These are phyloP conservation scores for Zygaena filipendulae DNA, from an alignment of 2,888 invertebrate genomes.

Conservation along the genomic window DNA sequence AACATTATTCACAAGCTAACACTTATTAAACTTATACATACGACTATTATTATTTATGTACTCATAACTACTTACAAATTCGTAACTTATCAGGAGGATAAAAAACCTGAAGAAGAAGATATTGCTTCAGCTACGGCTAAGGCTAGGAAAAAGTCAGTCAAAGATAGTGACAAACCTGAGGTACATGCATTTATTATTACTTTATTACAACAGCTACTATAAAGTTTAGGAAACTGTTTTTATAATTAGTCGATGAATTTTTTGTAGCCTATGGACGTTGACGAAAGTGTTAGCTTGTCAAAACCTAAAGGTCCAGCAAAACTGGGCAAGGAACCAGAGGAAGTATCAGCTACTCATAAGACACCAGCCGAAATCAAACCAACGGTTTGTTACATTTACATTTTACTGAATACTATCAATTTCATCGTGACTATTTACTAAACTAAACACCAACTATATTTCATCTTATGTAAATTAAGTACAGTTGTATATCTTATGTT, in stretches of 20 bases:
- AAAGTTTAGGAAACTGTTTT: no score
- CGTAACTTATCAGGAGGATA: constrained; percentile 23
- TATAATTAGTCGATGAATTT: no score
- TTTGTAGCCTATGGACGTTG: constrained; percentile 55
- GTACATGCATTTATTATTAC: no score
- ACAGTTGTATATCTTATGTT: no score
- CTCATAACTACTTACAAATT: no score
- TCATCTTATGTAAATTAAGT: no score
- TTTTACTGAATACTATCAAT: no score
- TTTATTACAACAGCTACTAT: no score
- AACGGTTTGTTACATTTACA: constrained; percentile 44
- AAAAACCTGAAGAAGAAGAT: constrained; percentile 18
- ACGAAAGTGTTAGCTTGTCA: constrained; percentile 51
- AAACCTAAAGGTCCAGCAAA: constrained; percentile 48
- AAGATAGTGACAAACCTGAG: constrained; percentile 4
- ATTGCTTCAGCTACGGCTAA: constrained; percentile 43
- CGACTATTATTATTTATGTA: no score
- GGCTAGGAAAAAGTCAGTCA: constrained; percentile 36
- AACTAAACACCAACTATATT: no score
- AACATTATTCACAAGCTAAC: constrained; percentile 5
- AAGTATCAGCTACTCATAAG: constrained; percentile 58
- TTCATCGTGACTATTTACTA: no score
- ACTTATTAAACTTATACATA: no score
- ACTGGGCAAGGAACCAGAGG: constrained; percentile 52
- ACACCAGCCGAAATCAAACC: constrained; percentile 55